A percentile compares a stretch with the other conserved stretches of the same genome.
phyloP scores from a whole-genome alignment of 2,888 invertebrate species.

The Catocala sponsa region DNA sequence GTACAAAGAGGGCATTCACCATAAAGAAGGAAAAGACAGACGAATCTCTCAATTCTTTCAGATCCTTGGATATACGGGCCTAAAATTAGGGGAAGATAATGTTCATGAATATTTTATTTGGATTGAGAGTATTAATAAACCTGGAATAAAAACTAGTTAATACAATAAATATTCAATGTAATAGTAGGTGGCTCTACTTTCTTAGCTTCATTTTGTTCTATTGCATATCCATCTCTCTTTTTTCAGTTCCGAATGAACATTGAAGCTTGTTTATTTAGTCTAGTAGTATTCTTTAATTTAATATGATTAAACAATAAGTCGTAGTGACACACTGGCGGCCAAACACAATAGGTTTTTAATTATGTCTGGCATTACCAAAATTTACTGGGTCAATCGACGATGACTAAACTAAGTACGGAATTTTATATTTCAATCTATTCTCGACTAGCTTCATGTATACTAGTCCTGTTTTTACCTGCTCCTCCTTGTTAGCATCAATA shows the following conservation, averaged over 20 bases:
- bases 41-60: constrained; percentile 98
- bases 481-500: constrained; percentile 96
- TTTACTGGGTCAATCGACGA: no score
- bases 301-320: no score
- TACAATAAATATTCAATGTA: constrained; percentile 7
- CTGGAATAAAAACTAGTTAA: constrained; percentile 64
- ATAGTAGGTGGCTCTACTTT: not conserved
- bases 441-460: not conserved
- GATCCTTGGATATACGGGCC: constrained; percentile 96
- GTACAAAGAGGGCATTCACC: constrained; percentile 99
- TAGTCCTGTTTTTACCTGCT: constrained; percentile 90
- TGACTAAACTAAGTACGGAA: no score
- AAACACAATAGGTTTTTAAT: no score
- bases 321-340: no score
- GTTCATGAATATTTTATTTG: constrained; percentile 51
- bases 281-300: no score
- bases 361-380: no score
- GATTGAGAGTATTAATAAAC: constrained; percentile 32
- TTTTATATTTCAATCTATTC: not conserved
- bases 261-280: no score
- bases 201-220: not conserved
- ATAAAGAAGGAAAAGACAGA: constrained; percentile 99
- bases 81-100: constrained; percentile 88
- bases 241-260: not conserved
- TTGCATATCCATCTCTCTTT: not conserved